Percentiles rank a stretch among this genome's conserved stretches.
Evolutionary conservation across 2,797 vertebrate species (phyloP).

Genomic region (Coluber constrictor): DNA sequence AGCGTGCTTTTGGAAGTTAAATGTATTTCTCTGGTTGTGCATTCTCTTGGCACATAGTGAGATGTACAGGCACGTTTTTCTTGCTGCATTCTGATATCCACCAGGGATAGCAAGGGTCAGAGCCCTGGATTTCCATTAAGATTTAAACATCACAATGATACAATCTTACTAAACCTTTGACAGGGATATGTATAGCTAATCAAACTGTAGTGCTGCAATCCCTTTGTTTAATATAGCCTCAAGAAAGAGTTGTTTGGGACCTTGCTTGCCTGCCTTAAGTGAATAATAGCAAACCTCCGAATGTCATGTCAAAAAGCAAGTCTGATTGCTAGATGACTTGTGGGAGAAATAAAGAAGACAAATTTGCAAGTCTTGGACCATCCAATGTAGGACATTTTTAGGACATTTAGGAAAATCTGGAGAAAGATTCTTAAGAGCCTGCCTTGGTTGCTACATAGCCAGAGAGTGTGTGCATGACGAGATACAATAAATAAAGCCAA

Average conservation of each 20-base stretch:
- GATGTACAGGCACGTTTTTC: neutral
- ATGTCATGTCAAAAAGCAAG: rapidly evolving
- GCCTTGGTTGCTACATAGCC: neutral
- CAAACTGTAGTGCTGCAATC: conserved; percentile 21
- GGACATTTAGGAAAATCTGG: neutral
- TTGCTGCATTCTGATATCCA: neutral
- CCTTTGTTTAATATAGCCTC: conserved; percentile 50
- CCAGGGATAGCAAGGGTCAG: conserved; percentile 20
- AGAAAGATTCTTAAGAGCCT: neutral
- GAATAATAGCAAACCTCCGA: neutral
- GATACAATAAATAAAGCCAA: neutral
- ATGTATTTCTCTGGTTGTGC: neutral
- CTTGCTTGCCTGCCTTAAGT: neutral
- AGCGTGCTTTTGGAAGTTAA: neutral
- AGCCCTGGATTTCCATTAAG: conserved; percentile 60
- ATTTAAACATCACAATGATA: conserved; percentile 44
- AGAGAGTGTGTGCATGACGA: neutral
- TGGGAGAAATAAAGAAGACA: neutral
- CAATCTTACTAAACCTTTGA: conserved; percentile 58
- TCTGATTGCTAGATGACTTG: neutral
- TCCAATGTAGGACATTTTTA: neutral
- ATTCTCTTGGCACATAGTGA: neutral
- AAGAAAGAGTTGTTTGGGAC: conserved; percentile 16
- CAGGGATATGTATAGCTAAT: conserved; percentile 50
- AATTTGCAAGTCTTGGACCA: neutral